phyloP scores from a whole-genome alignment of 30 jellyfish, hydroid and myxozoan species.

The Nemopilema nomurai region DNA sequence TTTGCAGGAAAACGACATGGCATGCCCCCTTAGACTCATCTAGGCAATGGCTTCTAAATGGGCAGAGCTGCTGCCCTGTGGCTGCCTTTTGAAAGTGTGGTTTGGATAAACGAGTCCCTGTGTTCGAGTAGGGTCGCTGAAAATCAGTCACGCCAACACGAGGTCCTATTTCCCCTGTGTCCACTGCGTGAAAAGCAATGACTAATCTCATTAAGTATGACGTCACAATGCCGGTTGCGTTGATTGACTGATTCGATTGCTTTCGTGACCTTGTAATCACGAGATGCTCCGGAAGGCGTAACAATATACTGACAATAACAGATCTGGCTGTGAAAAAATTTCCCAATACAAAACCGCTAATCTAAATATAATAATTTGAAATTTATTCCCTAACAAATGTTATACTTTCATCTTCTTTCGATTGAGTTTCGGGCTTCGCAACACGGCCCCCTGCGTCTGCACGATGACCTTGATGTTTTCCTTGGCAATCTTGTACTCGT shows the following conservation, averaged over 20 bases:
- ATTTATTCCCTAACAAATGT: background rate
- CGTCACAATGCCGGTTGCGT: background rate
- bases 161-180: background rate
- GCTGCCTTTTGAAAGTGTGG: too few species aligned
- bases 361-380: background rate
- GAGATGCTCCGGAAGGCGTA: background rate
- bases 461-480: constrained; percentile 90
- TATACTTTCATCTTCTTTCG: constrained; percentile 72
- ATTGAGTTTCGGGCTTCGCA: constrained; percentile 82
- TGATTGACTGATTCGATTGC: background rate
- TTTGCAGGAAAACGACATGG: too few species aligned
- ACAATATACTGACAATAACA: background rate
- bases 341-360: background rate
- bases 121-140: too few species aligned
- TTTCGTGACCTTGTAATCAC: background rate
- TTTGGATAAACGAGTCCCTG: too few species aligned
- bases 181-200: background rate
- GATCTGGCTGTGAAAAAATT: background rate
- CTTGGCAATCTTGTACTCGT: constrained; percentile 80
- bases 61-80: too few species aligned
- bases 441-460: constrained; percentile 84
- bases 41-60: too few species aligned
- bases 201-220: background rate
- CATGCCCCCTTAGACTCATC: too few species aligned
- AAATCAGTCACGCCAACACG: too few species aligned